These are phyloP conservation scores for Ataeniobius toweri DNA, from an alignment of 2,797 vertebrate species.

Conservation along the genomic window DNA sequence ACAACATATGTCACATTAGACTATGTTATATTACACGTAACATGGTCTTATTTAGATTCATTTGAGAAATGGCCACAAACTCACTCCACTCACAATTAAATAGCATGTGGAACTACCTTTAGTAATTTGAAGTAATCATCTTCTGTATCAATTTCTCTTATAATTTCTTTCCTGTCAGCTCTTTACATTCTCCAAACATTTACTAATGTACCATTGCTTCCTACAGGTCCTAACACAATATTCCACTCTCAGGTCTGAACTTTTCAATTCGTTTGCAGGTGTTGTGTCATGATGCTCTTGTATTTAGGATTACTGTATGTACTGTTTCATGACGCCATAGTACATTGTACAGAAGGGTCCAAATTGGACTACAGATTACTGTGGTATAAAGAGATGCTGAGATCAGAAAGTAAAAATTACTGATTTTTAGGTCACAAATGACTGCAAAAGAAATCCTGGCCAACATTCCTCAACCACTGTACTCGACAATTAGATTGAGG, in stretches of 20 bases:
- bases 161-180: no score
- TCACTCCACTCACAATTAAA: neutral
- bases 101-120: neutral
- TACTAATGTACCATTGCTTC: neutral
- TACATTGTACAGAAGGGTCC: neutral
- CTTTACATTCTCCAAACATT: neutral
- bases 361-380: neutral
- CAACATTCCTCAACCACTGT: neutral
- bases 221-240: neutral
- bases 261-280: neutral
- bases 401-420: no score
- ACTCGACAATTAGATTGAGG: neutral
- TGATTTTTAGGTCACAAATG: neutral
- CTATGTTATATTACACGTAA: neutral
- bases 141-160: neutral
- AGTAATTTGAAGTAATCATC: no score
- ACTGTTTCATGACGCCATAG: no score
- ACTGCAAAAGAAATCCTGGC: neutral
- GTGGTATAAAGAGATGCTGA: neutral
- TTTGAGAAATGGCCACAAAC: neutral
- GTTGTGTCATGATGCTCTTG: neutral
- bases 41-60: neutral
- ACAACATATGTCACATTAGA: neutral
- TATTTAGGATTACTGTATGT: neutral
- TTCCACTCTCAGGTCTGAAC: neutral